Base-by-base conservation (phyloP, 2,113 vertebrate species). In the Centropristis striata region DNA sequence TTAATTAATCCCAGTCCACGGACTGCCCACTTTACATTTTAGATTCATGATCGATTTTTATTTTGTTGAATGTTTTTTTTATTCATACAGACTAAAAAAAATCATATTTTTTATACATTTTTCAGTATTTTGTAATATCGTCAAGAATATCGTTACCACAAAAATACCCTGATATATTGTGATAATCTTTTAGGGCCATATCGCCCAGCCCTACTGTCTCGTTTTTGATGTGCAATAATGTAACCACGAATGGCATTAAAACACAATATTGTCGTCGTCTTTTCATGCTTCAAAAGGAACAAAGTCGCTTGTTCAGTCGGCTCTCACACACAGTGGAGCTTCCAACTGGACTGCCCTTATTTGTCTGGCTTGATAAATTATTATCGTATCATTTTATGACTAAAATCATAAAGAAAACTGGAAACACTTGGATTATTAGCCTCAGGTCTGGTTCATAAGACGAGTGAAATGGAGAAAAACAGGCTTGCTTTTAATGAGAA, bases 401-500 rank as follows among this genome's bases (percentile, higher is more conserved):
- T 32, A 75, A 78, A 85, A 89, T 81, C 74, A 83, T 75, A 13
- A 58, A 83, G 90, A 61, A 67, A 86, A 42, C 41, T 13, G 80
- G 23, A 83, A 80, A 44, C 58, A 84, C 15, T 49, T 63, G 49
- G 63, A 54, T 65, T 60, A 70, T 87, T 78, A 55, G 86, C 91
- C 86, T 54, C 57, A 23, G 87, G 81, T 75, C 81, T 87, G 78
- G 64, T 58, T 66, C 61, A 75, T 55, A n/a, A 68, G 71, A 86
- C 28, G n/a, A 86, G 68, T 80, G 80, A 85, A 87, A 76, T 59
- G 23, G 13, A 61, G 54, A 80, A 87, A 32, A 86, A 81, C 39
- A 50, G 61, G 51, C 70, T 53, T 86, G 32, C 6, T 91, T 85
- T 90, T 92, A 91, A 93, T 92, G 88, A 91, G 87, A 87, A 79